Conservation (phyloP, 2,113 vertebrate genomes). For the Propithecus coquereli region DNA sequence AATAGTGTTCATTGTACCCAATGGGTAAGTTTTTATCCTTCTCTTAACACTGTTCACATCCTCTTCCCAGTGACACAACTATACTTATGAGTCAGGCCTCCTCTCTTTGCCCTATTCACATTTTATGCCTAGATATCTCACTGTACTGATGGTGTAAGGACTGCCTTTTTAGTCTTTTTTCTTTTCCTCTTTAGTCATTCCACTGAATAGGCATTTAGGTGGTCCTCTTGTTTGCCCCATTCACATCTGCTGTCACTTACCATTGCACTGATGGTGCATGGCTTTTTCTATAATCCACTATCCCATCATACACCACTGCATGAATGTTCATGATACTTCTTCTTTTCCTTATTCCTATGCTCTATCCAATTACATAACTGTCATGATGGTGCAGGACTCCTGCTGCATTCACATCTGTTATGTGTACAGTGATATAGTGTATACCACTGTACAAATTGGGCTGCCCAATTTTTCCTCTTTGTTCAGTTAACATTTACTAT, state of each 20-base stretch:
- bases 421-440: background rate
- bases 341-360: background rate
- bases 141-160: background rate
- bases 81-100: fast-evolving
- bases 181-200: background rate
- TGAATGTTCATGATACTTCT: background rate
- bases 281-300: background rate
- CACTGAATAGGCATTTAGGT: background rate
- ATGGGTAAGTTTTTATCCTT: too few relatives aligned
- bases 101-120: background rate
- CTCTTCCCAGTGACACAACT: background rate
- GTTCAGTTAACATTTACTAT: background rate
- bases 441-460: background rate
- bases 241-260: background rate
- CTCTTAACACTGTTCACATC: background rate
- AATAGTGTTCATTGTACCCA: too few relatives aligned
- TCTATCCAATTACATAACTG: background rate
- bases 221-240: background rate
- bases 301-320: background rate
- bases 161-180: background rate
- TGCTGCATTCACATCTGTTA: background rate
- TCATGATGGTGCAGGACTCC: background rate
- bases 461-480: background rate
- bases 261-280: background rate
- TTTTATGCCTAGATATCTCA: background rate